Percentiles rank a stretch among this genome's conserved stretches.
These are phyloP conservation scores for Ctenicera cuprea DNA, from an alignment of 2,888 invertebrate genomes.

Conservation along the genomic window DNA sequence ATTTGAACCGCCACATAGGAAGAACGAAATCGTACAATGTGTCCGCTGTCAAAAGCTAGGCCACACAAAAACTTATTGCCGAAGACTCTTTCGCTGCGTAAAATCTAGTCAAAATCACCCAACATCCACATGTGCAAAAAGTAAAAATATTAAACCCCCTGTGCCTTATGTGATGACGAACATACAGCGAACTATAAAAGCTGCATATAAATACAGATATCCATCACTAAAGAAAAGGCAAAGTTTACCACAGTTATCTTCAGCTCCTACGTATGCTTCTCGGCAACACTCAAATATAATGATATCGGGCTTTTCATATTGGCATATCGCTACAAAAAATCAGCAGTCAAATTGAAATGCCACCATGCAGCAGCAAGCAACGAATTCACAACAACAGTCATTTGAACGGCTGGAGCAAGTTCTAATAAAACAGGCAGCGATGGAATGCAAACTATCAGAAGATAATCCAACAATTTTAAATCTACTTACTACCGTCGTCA, in stretches of 20 bases:
- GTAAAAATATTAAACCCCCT: background rate
- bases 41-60: constrained; percentile 10
- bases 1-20: constrained; percentile 10
- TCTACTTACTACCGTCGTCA: background rate
- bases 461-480: background rate
- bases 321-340: background rate
- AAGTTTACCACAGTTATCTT: background rate
- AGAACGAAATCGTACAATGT: constrained; percentile 7
- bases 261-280: background rate
- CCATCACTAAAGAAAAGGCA: background rate
- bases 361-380: background rate
- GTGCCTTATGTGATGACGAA: background rate
- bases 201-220: background rate
- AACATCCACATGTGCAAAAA: background rate
- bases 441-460: background rate
- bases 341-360: background rate
- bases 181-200: constrained; percentile 9
- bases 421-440: background rate
- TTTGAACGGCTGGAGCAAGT: background rate
- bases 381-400: background rate
- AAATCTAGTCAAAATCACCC: constrained; percentile 10
- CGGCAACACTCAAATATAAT: background rate
- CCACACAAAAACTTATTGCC: too few species aligned
- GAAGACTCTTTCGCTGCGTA: background rate
- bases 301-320: background rate